Percentiles rank a stretch among this genome's conserved stretches.
Evolutionary conservation across 2,888 invertebrate genomes (phyloP).

Genomic region (Xanthostigma xanthostigma): DNA sequence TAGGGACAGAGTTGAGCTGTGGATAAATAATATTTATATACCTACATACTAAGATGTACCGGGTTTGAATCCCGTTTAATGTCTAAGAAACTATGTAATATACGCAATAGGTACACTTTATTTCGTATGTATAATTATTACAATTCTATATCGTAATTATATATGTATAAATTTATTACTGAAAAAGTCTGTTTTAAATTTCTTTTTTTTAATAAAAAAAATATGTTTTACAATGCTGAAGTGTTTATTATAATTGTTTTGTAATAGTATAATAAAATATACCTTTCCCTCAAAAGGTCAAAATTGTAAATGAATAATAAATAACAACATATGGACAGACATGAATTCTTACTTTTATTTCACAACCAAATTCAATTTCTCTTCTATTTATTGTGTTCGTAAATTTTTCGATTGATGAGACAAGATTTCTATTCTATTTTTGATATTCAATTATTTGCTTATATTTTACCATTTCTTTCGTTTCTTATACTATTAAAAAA

Average conservation of each 20-base stretch:
- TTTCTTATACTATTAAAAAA: too few species aligned
- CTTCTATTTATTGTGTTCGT: too few species aligned
- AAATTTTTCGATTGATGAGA: too few species aligned
- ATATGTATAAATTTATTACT: slow-evolving; percentile 38
- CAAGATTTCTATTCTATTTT: too few species aligned
- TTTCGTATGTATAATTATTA: slow-evolving; percentile 11
- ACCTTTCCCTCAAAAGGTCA: background rate
- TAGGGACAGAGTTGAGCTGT: slow-evolving; percentile 5
- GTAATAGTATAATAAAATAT: background rate
- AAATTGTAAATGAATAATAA: too few species aligned
- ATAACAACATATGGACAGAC: too few species aligned
- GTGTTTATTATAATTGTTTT: background rate
- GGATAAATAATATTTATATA: slow-evolving; percentile 3
- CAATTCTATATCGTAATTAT: slow-evolving; percentile 40
- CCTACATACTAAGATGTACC: slow-evolving; percentile 33
- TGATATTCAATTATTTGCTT: too few species aligned
- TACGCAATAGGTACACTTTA: slow-evolving; percentile 22
- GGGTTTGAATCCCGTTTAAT: slow-evolving; percentile 39
- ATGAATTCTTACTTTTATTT: too few species aligned
- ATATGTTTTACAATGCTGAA: background rate
- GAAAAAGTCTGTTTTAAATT: slow-evolving; percentile 35
- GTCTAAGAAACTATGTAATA: slow-evolving; percentile 42
- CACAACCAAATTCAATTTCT: too few species aligned
- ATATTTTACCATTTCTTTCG: too few species aligned
- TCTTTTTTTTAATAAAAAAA: slow-evolving; percentile 2